Base-by-base conservation (phyloP, 35 echinoderm and acorn worm genomes). In the Patiria miniata region DNA sequence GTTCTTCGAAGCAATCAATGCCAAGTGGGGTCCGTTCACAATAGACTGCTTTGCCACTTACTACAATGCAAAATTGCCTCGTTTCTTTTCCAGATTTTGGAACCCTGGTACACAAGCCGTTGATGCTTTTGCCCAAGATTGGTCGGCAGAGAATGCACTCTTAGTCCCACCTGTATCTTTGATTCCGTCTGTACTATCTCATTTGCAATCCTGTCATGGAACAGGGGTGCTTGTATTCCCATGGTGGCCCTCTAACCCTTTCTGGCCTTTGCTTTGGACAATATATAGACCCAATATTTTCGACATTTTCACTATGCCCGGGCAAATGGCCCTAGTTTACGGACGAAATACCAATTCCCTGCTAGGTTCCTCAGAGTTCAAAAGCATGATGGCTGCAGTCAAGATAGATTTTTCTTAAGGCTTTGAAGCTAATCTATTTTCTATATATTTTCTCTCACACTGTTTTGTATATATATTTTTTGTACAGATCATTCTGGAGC, bases 41-140 rank as follows among this genome's bases (percentile, higher is more conserved):
- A 36, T 91, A 36, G 89, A 91, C 22, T 76, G 89, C 19, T 91
- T 91, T 91, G 89, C 89, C 18, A 54, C 50, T 44, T 22, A 85
- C 77, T 39, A 78, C 51, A 91, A 85, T 40, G 6, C 52, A 17
- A 78, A 78, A 79, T 2, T 83, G 1, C 3, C 29, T 3, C 68
- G 50, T 37, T 91, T n/a, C n/a, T n/a, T n/a, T n/a, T n/a, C n/a
- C n/a, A n/a, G n/a, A n/a, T n/a, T n/a, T n/a, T n/a, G n/a, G n/a
- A n/a, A n/a, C n/a, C n/a, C n/a, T n/a, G n/a, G n/a, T n/a, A n/a
- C n/a, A n/a, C n/a, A n/a, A n/a, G n/a, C n/a, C n/a, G n/a, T n/a
- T n/a, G n/a, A n/a, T n/a, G n/a, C n/a, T n/a, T n/a, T n/a, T n/a
- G n/a, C n/a, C n/a, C n/a, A n/a, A n/a, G n/a, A n/a, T n/a, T n/a